These are phyloP conservation scores for Neoniphon sammara DNA, from an alignment of 2,797 vertebrate species.

Conservation along the genomic window DNA sequence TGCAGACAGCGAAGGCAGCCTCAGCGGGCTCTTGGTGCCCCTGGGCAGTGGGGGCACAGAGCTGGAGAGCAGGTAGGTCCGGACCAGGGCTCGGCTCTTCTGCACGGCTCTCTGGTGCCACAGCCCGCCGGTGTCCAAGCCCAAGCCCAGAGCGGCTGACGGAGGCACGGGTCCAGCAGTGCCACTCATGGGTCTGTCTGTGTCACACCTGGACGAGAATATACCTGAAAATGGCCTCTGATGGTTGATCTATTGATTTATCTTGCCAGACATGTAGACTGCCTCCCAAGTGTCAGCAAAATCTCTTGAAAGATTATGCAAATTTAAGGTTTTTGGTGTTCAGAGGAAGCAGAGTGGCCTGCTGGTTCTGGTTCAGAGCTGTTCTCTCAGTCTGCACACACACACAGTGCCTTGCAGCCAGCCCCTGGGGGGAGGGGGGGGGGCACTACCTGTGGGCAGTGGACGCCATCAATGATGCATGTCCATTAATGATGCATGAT, in stretches of 20 bases:
- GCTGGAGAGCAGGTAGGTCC: constrained; percentile 57
- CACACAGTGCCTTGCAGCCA: not conserved
- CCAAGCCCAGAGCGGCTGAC: constrained; percentile 42
- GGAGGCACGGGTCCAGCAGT: constrained; percentile 40
- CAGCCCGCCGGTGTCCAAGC: constrained; percentile 47
- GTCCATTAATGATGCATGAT: constrained; percentile 80
- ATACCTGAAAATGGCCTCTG: not conserved
- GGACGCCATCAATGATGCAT: constrained; percentile 79
- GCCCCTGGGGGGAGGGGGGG: constrained; percentile 40
- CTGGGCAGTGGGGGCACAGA: constrained; percentile 46
- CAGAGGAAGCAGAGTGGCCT: not conserved
- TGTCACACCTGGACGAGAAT: constrained; percentile 23
- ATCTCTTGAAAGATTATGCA: not conserved
- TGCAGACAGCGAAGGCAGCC: constrained; percentile 72
- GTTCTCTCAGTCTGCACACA: not conserved
- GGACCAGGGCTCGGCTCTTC: constrained; percentile 47
- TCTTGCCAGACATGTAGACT: not conserved
- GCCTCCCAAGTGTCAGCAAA: not conserved
- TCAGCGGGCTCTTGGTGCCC: constrained; percentile 52
- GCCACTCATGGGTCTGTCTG: constrained; percentile 66
- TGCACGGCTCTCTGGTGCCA: constrained; percentile 55
- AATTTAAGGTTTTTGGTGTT: not conserved
- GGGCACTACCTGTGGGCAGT: constrained; percentile 54
- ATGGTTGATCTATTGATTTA: not conserved
- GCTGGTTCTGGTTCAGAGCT: not conserved